Evolutionary conservation across 1,140 invertebrate genomes (phyloP).

Genomic region (Periplaneta americana): DNA sequence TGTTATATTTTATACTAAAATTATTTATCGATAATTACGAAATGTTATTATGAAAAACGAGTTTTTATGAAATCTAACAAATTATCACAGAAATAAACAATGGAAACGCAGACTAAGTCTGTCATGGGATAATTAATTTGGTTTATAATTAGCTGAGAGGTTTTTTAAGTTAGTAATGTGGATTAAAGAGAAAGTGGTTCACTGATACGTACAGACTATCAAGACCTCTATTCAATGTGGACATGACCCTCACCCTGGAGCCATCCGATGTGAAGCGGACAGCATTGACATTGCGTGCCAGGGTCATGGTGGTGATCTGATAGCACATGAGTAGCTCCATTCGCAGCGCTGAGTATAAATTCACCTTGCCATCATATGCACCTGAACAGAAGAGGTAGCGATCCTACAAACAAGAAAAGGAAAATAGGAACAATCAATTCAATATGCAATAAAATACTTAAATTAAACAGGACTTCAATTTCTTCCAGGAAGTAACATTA

Average conservation of each 20-base stretch:
- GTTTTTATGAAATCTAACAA: no score
- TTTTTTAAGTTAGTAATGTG: neutral
- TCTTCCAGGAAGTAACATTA: neutral
- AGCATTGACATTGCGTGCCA: slow-evolving; percentile 41
- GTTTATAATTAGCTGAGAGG: no score
- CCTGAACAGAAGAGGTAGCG: slow-evolving; percentile 46
- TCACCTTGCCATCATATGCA: slow-evolving; percentile 46
- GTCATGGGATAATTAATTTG: no score
- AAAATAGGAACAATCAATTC: neutral
- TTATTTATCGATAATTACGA: no score
- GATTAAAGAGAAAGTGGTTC: neutral
- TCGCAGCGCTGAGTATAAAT: slow-evolving; percentile 42
- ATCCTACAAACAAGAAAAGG: slow-evolving; percentile 35
- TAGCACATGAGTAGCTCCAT: slow-evolving; percentile 42
- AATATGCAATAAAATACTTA: neutral
- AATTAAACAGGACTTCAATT: neutral
- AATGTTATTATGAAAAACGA: no score
- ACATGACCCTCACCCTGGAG: slow-evolving; percentile 32
- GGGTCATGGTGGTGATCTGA: slow-evolving; percentile 38
- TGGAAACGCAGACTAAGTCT: no score
- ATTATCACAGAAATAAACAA: no score
- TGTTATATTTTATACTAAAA: no score
- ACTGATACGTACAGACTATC: neutral
- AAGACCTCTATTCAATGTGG: neutral
- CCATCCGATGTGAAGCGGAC: slow-evolving; percentile 45